phyloP scores from a whole-genome alignment of 2,888 invertebrate genomes.

The Eulithis testata region DNA sequence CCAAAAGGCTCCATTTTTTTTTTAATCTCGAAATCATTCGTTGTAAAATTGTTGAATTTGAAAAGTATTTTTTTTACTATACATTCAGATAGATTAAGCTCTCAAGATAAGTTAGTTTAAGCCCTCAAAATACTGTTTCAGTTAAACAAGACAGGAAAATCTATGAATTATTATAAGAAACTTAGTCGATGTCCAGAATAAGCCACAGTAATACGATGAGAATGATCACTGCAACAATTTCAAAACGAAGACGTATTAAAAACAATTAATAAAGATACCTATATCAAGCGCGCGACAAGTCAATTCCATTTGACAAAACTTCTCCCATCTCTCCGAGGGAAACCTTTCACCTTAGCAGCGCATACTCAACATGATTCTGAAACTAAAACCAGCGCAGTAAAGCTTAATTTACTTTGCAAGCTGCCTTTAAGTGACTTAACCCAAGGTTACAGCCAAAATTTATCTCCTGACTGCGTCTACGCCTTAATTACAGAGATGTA shows the following conservation, averaged over 20 bases:
- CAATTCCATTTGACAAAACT: neutral
- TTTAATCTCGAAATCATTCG: no score
- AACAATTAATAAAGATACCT: neutral
- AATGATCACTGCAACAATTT: neutral
- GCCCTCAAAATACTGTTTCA: neutral
- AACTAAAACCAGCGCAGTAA: neutral
- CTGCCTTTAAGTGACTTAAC: constrained; percentile 17
- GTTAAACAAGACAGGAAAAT: constrained; percentile 9
- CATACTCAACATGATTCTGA: neutral
- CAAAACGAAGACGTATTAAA: neutral
- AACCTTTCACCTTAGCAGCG: neutral
- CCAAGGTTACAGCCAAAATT: constrained; percentile 51
- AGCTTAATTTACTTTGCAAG: neutral
- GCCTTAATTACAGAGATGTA: constrained; percentile 78
- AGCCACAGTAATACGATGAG: neutral
- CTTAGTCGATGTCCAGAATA: neutral
- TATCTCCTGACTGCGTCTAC: constrained; percentile 56
- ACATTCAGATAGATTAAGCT: neutral
- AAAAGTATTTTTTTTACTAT: neutral
- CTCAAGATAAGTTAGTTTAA: neutral
- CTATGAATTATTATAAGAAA: constrained; percentile 3
- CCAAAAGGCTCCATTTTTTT: no score
- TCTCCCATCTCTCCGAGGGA: neutral
- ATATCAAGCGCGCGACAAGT: neutral
- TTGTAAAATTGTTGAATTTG: no score